phyloP scores from a whole-genome alignment of 1,140 invertebrate genomes.

The Psilanteris sp. region DNA sequence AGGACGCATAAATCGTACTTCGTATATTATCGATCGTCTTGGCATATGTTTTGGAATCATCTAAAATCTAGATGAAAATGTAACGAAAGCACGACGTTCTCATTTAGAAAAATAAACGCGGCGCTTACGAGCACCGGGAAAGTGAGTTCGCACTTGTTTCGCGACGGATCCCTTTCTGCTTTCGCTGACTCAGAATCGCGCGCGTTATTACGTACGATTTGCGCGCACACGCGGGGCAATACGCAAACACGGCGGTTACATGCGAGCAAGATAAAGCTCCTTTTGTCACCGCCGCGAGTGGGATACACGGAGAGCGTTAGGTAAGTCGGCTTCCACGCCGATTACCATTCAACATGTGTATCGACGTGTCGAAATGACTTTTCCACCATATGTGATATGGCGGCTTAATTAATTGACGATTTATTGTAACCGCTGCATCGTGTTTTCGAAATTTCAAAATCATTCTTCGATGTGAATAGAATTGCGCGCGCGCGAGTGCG shows the following conservation, averaged over 20 bases:
- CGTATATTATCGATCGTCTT: no score
- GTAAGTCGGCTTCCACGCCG: constrained; percentile 51
- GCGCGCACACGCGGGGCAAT: constrained; percentile 13
- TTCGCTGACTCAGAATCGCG: constrained; percentile 25
- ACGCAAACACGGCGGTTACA: constrained; percentile 42
- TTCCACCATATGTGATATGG: constrained; percentile 52
- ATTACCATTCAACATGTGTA: constrained; percentile 58
- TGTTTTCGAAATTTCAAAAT: no score
- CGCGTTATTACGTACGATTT: constrained; percentile 40
- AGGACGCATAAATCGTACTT: no score
- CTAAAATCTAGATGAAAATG: no score
- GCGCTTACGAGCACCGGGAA: constrained; percentile 2
- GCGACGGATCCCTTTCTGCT: constrained; percentile 25
- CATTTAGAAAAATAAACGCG: constrained; percentile 14
- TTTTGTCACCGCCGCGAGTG: constrained; percentile 40
- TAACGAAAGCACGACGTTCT: constrained; percentile 1
- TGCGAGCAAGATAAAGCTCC: constrained; percentile 35
- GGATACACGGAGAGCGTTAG: constrained; percentile 35
- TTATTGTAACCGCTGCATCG: neutral
- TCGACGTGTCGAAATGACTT: constrained; percentile 62
- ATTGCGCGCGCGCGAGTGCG: no score
- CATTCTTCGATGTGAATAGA: no score
- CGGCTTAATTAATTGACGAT: constrained; percentile 30
- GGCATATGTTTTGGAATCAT: no score
- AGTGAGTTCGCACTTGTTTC: constrained; percentile 7